Conservation (phyloP, 2,797 vertebrate genomes). For the Sarcophilus harrisii region DNA sequence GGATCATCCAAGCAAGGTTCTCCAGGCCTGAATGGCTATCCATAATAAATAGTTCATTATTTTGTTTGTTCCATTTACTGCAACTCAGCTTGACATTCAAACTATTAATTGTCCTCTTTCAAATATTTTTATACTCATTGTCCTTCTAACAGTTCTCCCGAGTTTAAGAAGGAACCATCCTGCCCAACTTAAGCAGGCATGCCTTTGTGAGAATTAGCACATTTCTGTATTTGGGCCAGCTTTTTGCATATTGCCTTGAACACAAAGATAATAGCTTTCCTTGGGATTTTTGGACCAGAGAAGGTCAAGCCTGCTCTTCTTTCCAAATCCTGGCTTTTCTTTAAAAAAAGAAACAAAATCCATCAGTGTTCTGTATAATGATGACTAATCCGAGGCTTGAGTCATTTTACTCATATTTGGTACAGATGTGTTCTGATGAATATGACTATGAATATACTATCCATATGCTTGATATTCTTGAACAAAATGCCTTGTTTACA, state of each 20-base stretch:
- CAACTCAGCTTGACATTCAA: not conserved
- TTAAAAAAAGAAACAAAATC: not conserved
- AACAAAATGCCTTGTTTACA: not conserved
- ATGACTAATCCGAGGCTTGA: not conserved
- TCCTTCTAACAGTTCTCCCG: not conserved
- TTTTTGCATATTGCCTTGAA: fast-evolving
- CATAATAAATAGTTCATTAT: not conserved
- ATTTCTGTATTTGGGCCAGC: not conserved
- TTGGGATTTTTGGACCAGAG: not conserved
- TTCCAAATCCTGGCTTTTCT: not conserved
- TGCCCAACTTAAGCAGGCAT: not conserved
- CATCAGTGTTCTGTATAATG: not conserved
- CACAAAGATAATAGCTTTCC: not conserved
- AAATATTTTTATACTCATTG: not conserved
- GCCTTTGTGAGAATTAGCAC: not conserved
- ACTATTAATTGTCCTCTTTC: not conserved
- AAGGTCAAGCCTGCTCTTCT: not conserved
- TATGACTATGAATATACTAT: too few species aligned
- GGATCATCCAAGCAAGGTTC: not conserved
- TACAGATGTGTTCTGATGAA: not conserved
- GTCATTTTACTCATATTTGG: not conserved
- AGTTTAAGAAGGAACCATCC: not conserved
- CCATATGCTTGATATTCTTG: not conserved
- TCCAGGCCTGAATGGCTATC: not conserved
- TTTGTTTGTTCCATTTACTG: not conserved